phyloP scores from a whole-genome alignment of 2,113 vertebrate species.

The Ramphastos sulfuratus region DNA sequence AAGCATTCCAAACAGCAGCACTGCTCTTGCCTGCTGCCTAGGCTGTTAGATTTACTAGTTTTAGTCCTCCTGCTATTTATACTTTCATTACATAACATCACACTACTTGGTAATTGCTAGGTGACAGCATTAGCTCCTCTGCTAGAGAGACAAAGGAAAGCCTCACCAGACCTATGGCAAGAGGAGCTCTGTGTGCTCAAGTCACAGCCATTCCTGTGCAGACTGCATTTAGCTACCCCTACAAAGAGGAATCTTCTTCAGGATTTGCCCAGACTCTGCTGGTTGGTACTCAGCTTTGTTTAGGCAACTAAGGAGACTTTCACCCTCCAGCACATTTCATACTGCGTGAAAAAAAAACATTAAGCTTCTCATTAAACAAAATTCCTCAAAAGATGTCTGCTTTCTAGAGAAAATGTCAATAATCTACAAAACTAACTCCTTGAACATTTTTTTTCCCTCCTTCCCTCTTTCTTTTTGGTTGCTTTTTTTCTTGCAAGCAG shows the following conservation, averaged over 20 bases:
- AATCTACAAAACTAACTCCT: neutral
- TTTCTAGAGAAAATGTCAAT: neutral
- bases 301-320: neutral
- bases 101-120: slow-evolving; percentile 55
- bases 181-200: neutral
- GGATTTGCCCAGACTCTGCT: neutral
- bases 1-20: slow-evolving; percentile 1
- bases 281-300: neutral
- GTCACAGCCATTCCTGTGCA: neutral
- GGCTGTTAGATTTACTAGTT: slow-evolving; percentile 47
- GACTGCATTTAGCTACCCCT: neutral
- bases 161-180: neutral
- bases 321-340: neutral
- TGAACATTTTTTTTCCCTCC: neutral
- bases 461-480: no score
- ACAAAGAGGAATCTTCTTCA: neutral
- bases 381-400: neutral
- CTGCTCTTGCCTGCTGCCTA: slow-evolving; percentile 8
- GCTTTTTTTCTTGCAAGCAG: neutral
- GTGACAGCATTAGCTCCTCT: slow-evolving; percentile 47
- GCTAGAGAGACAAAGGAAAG: slow-evolving; percentile 5
- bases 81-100: slow-evolving; percentile 62
- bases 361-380: neutral
- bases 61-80: slow-evolving; percentile 50
- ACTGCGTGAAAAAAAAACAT: neutral